Evolutionary conservation across 2,888 invertebrate genomes (phyloP).

Genomic region (Amiota minor): DNA sequence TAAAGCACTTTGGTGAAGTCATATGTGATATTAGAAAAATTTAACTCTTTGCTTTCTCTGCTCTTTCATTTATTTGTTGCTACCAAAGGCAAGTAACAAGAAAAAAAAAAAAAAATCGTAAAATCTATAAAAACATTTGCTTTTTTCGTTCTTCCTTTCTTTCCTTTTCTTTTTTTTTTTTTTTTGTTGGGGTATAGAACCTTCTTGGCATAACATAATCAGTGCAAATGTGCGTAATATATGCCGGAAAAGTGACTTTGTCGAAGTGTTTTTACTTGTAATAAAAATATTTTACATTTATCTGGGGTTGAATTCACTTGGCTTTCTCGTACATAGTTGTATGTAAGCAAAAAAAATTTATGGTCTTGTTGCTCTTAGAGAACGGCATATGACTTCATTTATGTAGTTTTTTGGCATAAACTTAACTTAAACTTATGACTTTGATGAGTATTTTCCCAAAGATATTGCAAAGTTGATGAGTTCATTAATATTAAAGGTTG

Average conservation of each 20-base stretch:
- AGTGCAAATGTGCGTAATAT: conserved; percentile 27
- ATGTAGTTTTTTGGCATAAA: not conserved
- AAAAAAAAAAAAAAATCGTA: not conserved
- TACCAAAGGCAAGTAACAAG: not conserved
- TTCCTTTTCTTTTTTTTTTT: not conserved
- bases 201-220: conserved; percentile 10
- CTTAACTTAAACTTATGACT: conserved; percentile 18
- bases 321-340: too few species aligned
- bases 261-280: conserved; percentile 7
- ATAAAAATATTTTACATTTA: conserved; percentile 32
- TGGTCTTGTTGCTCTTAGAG: not conserved
- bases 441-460: not conserved
- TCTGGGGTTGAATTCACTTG: not conserved
- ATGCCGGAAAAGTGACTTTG: conserved; percentile 10
- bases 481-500: not conserved
- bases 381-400: conserved; percentile 19
- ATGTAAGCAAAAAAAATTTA: conserved; percentile 22
- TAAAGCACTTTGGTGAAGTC: conserved; percentile 3
- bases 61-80: not conserved
- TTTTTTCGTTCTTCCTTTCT: not conserved
- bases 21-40: conserved; percentile 1
- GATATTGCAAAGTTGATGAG: not conserved
- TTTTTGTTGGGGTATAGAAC: not conserved
- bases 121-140: conserved; percentile 23
- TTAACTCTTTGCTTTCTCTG: not conserved